phyloP scores from a whole-genome alignment of 2,113 vertebrate species.

The human (Homo sapiens) region DNA sequence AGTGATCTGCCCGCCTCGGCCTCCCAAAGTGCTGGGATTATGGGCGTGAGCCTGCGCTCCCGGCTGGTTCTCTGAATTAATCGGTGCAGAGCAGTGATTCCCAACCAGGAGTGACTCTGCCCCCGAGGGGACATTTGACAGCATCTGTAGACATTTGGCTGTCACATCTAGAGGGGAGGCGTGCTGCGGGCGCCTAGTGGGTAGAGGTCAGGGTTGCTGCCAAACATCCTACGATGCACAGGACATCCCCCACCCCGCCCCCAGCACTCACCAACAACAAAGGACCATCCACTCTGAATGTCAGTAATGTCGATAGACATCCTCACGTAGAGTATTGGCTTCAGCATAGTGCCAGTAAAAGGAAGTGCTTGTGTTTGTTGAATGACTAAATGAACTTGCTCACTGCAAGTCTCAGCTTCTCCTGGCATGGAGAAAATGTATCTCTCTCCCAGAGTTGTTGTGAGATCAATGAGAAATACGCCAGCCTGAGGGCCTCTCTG shows the following conservation, averaged over 20 bases:
- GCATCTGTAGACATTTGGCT: not conserved
- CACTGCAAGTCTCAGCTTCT: not conserved
- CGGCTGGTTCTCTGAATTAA: not conserved
- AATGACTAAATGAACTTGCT: not conserved
- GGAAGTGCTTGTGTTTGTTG: not conserved
- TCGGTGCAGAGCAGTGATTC: not conserved
- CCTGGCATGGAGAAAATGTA: not conserved
- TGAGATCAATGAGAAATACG: not conserved
- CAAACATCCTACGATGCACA: not conserved
- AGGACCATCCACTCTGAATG: not conserved
- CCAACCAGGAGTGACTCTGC: not conserved
- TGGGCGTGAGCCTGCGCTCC: too few relatives aligned
- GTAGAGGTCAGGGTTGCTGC: not conserved
- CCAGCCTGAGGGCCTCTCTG: fast-evolving
- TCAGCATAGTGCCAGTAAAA: not conserved
- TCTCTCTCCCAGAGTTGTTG: not conserved
- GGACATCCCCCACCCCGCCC: not conserved
- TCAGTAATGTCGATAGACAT: not conserved
- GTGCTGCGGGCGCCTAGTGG: not conserved
- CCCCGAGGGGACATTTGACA: not conserved
- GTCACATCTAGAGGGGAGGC: not conserved
- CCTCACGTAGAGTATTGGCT: fast-evolving
- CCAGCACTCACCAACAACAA: too few relatives aligned
- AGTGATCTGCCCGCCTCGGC: too few relatives aligned
- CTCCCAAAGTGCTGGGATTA: too few relatives aligned